Evolutionary conservation across 2,113 vertebrate species (phyloP).

Genomic region (Hippocampus guttulatus): DNA sequence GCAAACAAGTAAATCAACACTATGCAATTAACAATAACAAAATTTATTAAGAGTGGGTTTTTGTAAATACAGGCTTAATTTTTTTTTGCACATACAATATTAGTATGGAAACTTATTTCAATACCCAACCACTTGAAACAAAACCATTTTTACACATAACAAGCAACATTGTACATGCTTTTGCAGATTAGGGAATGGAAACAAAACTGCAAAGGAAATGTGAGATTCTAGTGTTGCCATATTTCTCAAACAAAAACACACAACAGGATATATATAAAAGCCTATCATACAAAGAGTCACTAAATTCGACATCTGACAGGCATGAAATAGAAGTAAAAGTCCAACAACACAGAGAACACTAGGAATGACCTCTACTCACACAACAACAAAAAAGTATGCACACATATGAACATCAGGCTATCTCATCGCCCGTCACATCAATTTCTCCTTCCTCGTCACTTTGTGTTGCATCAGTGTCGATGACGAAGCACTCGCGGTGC

Average conservation of each 20-base stretch:
- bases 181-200: neutral
- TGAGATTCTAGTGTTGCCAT: neutral
- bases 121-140: neutral
- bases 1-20: constrained; percentile 9
- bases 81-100: neutral
- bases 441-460: constrained; percentile 56
- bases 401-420: constrained; percentile 19
- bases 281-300: neutral
- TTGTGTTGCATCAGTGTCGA: neutral
- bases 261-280: neutral
- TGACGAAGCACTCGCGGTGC: neutral
- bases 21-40: constrained; percentile 13
- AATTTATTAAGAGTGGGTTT: neutral
- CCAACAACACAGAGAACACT: neutral
- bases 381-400: constrained; percentile 4
- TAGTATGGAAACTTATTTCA: neutral
- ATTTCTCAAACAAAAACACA: neutral
- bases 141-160: neutral
- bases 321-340: neutral
- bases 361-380: neutral
- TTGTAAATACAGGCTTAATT: neutral
- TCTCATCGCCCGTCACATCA: constrained; percentile 64
- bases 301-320: neutral
- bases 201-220: neutral
- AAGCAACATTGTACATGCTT: neutral